A percentile compares a stretch with the other conserved stretches of the same genome.
Conservation (phyloP, 2,888 invertebrate genomes). For the Ganaspis brasiliensis region DNA sequence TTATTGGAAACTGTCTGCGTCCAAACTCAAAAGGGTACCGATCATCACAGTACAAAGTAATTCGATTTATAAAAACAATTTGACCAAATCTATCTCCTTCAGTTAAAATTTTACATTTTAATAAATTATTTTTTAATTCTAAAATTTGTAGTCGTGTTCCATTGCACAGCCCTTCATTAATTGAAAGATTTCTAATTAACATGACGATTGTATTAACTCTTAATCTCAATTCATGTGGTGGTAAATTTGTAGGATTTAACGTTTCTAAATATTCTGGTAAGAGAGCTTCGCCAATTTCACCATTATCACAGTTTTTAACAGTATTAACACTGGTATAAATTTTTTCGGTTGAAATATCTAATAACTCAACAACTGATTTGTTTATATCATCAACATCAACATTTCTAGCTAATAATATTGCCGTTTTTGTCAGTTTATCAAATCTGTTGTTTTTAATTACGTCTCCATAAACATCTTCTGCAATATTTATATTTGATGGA, state of each 20-base stretch:
- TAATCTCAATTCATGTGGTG: conserved; percentile 56
- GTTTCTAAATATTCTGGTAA: conserved; percentile 31
- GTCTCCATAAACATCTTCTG: conserved; percentile 16
- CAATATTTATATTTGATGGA: background rate
- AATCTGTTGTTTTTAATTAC: background rate
- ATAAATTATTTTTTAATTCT: conserved; percentile 51
- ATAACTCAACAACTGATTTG: background rate
- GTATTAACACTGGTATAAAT: conserved; percentile 46
- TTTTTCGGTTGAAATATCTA: conserved; percentile 3
- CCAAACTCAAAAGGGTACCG: conserved; percentile 53
- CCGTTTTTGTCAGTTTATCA: background rate
- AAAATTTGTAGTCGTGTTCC: conserved; percentile 60
- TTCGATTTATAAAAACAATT: conserved; percentile 34
- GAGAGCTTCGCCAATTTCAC: conserved; percentile 40
- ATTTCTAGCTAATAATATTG: conserved; percentile 6
- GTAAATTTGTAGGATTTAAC: conserved; percentile 50
- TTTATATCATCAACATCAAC: conserved; percentile 8
- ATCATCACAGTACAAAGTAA: conserved; percentile 55
- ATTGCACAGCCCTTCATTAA: conserved; percentile 59
- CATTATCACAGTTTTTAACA: conserved; percentile 49
- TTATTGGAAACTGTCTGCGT: conserved; percentile 58
- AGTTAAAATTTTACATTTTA: conserved; percentile 61
- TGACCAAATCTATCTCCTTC: conserved; percentile 55
- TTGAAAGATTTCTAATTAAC: conserved; percentile 58
- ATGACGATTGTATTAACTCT: conserved; percentile 56